Evolutionary conservation across 2,797 vertebrate genomes (phyloP).

Genomic region (Pantherophis vulpinus): DNA sequence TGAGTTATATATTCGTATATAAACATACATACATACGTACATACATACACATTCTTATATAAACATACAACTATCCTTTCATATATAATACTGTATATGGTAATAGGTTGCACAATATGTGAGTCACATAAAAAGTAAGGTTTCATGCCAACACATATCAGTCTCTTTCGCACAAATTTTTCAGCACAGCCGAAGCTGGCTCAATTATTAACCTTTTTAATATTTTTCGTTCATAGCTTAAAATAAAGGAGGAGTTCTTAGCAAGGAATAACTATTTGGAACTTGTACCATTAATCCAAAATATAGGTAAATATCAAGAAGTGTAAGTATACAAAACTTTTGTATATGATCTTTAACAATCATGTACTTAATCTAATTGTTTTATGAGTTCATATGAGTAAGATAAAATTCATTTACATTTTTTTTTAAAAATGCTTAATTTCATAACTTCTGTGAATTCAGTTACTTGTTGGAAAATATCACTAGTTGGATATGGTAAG

Average conservation of each 20-base stretch:
- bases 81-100: background rate
- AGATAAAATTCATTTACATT: conserved; percentile 32
- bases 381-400: conserved; percentile 11
- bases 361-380: too few species aligned
- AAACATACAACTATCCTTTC: background rate
- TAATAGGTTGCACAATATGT: conserved; percentile 27
- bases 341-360: conserved; percentile 21
- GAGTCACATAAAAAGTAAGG: conserved; percentile 26
- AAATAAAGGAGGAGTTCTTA: conserved; percentile 31
- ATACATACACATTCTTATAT: background rate
- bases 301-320: conserved; percentile 63
- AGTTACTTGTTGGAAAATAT: background rate
- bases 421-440: conserved; percentile 48
- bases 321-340: conserved; percentile 48
- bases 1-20: background rate
- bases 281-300: conserved; percentile 57
- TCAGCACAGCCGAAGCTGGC: conserved; percentile 32
- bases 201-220: conserved; percentile 44
- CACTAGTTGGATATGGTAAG: background rate
- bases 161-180: conserved; percentile 45
- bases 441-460: conserved; percentile 30
- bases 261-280: conserved; percentile 56
- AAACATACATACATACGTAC: background rate
- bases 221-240: conserved; percentile 14
- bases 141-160: conserved; percentile 49